phyloP scores from a whole-genome alignment of 2,113 vertebrate species.

The Caranx melampygus region DNA sequence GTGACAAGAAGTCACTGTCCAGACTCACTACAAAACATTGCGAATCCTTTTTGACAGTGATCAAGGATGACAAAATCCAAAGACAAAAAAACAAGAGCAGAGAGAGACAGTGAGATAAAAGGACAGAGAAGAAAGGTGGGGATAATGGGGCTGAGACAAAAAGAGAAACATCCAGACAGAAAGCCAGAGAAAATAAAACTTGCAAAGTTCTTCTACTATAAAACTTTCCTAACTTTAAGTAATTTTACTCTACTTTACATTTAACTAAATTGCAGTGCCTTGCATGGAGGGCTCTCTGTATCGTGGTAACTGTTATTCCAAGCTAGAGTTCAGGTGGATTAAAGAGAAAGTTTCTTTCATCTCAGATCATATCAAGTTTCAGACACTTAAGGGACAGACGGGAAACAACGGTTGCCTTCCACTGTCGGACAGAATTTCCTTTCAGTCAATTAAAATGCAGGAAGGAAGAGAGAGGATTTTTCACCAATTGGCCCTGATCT shows the following conservation, averaged over 20 bases:
- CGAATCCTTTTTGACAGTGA: slow-evolving; percentile 30
- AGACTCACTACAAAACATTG: slow-evolving; percentile 4
- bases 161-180: neutral
- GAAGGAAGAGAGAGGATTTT: slow-evolving; percentile 22
- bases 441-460: slow-evolving; percentile 30
- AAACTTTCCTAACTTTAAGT: neutral
- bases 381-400: slow-evolving; percentile 21
- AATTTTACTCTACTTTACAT: neutral
- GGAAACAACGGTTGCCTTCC: slow-evolving; percentile 24
- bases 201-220: neutral
- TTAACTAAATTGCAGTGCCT: neutral
- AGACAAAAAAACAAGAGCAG: neutral
- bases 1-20: slow-evolving; percentile 35
- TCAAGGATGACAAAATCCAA: slow-evolving; percentile 5
- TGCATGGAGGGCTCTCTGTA: neutral
- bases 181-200: neutral
- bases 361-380: neutral
- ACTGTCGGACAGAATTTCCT: slow-evolving; percentile 24
- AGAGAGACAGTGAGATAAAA: neutral
- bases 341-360: slow-evolving; percentile 5
- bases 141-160: slow-evolving; percentile 2
- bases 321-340: neutral
- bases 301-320: neutral
- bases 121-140: neutral
- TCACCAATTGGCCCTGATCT: slow-evolving; percentile 33